Conservation (phyloP, 1,140 invertebrate genomes). For the Drosophila pseudoananassae region DNA sequence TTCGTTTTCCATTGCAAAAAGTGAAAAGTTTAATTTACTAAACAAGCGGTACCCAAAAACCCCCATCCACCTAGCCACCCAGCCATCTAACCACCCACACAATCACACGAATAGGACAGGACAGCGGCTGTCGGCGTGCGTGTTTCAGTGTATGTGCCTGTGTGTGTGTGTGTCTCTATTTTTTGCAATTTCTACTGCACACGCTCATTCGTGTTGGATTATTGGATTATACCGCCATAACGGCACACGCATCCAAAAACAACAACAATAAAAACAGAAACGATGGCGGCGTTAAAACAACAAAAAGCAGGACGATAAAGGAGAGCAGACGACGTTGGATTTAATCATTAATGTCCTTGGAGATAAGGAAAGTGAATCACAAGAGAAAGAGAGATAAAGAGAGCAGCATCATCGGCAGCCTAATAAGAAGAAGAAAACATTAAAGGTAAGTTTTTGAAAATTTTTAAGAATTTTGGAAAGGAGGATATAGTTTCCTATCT, state of each 20-base stretch:
- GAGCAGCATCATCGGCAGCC: conserved; percentile 4
- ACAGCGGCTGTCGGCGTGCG: conserved; percentile 47
- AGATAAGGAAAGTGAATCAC: conserved; percentile 23
- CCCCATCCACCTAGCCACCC: conserved; percentile 7
- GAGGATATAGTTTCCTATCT: too few relatives aligned
- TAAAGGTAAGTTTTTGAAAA: conserved; percentile 15
- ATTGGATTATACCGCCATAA: conserved; percentile 80
- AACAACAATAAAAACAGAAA: conserved; percentile 14
- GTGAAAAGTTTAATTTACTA: conserved; percentile 82
- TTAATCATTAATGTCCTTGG: conserved; percentile 45
- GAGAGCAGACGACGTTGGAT: conserved; percentile 43
- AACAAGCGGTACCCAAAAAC: conserved; percentile 44
- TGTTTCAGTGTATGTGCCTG: conserved; percentile 24
- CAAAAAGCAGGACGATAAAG: conserved; percentile 26
- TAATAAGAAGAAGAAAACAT: conserved; percentile 10
- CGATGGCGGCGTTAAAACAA: background rate
- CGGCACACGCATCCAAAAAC: conserved; percentile 46
- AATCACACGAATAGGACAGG: conserved; percentile 5
- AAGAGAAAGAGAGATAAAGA: background rate
- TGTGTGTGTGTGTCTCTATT: conserved; percentile 60
- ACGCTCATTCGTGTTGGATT: conserved; percentile 80
- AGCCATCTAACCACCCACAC: conserved; percentile 11
- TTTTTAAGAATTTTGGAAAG: too few relatives aligned
- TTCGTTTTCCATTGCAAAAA: conserved; percentile 60
- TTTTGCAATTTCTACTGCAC: conserved; percentile 74